phyloP scores from a whole-genome alignment of 2,888 invertebrate species.

The Parapristionchus giblindavisi region DNA sequence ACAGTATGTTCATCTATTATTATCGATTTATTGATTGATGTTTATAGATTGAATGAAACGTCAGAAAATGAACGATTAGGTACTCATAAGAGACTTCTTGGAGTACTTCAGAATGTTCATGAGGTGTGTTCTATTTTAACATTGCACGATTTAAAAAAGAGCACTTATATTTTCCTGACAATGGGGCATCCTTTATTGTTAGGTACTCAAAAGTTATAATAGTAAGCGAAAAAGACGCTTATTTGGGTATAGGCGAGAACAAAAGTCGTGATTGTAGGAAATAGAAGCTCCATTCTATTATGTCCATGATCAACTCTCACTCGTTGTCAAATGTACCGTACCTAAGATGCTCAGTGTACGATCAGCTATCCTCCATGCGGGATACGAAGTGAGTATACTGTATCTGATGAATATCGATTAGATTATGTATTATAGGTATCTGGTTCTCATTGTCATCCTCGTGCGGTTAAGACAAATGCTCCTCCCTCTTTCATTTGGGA shows the following conservation, averaged over 20 bases:
- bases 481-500: conserved; percentile 89
- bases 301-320: conserved; percentile 81
- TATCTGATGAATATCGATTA: background rate
- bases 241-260: too few species aligned
- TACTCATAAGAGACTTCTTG: conserved; percentile 82
- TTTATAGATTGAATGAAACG: conserved; percentile 50
- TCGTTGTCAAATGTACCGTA: conserved; percentile 72
- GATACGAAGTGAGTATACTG: conserved; percentile 74
- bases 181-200: background rate
- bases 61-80: conserved; percentile 74
- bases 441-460: conserved; percentile 86
- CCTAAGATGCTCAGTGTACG: conserved; percentile 74
- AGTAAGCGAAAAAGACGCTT: too few species aligned
- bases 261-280: conserved; percentile 76
- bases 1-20: conserved; percentile 41
- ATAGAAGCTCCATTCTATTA: conserved; percentile 86
- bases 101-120: conserved; percentile 81
- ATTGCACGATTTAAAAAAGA: too few species aligned
- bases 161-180: too few species aligned
- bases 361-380: conserved; percentile 88
- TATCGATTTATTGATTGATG: background rate
- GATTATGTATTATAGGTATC: conserved; percentile 76
- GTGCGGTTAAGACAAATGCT: conserved; percentile 91
- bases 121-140: conserved; percentile 68
- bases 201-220: background rate